Percentiles rank a stretch among this genome's conserved stretches.
phyloP scores from a whole-genome alignment of 2,797 vertebrate genomes.

The Pempheris klunzingeri region DNA sequence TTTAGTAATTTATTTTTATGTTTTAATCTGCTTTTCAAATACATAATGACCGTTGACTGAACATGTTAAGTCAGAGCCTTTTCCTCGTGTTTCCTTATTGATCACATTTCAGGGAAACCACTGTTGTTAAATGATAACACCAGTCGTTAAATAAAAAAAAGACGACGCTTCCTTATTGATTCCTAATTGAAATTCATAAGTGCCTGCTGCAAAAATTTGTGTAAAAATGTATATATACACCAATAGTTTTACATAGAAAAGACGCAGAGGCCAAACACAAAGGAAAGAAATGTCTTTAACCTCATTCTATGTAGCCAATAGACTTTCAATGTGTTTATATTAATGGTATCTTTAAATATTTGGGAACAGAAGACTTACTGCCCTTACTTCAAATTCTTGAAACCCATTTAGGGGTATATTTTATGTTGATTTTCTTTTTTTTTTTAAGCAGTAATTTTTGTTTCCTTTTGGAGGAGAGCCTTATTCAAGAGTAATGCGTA shows the following conservation, averaged over 20 bases:
- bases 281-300: not conserved
- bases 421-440: not conserved
- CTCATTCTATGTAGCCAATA: conserved; percentile 4
- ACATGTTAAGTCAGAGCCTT: not conserved
- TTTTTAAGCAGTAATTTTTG: not conserved
- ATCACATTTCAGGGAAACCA: conserved; percentile 47
- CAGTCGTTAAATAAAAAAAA: conserved; percentile 16
- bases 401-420: not conserved
- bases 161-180: conserved; percentile 24
- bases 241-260: not conserved
- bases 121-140: conserved; percentile 13
- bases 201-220: conserved; percentile 51
- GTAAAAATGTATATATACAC: not conserved
- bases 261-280: conserved; percentile 9
- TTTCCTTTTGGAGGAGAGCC: conserved; percentile 1
- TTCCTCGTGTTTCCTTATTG: not conserved
- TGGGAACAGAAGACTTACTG: not conserved
- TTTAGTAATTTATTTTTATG: not conserved
- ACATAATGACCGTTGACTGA: not conserved
- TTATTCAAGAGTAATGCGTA: not conserved
- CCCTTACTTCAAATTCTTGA: not conserved
- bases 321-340: not conserved
- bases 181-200: conserved; percentile 49
- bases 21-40: conserved; percentile 19
- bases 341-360: conserved; percentile 18